Conservation (phyloP, 2,888 invertebrate genomes). For the Bugula neritina region DNA sequence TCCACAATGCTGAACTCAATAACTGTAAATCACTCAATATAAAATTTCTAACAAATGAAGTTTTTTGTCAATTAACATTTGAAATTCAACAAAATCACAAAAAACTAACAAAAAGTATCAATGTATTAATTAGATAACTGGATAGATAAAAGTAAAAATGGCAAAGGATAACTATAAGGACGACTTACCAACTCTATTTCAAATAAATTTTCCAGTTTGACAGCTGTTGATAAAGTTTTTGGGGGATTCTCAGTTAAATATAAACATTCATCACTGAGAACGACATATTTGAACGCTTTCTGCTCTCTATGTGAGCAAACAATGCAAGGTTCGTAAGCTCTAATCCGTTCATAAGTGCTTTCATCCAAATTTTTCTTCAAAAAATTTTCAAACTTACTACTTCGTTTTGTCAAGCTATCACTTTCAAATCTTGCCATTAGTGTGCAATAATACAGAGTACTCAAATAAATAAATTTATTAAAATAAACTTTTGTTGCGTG, state of each 20-base stretch:
- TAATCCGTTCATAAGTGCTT: conserved; percentile 45
- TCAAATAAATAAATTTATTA: no score
- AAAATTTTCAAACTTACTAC: conserved; percentile 50
- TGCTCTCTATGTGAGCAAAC: conserved; percentile 49
- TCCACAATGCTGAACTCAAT: no score
- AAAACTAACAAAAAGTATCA: background rate
- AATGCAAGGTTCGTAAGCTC: conserved; percentile 49
- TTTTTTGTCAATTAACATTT: no score
- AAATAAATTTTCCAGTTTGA: conserved; percentile 42
- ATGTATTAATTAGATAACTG: background rate
- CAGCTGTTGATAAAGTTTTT: conserved; percentile 41
- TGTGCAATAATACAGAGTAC: background rate
- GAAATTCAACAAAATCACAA: background rate
- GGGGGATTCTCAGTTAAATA: conserved; percentile 52
- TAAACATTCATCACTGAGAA: conserved; percentile 48
- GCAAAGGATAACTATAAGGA: background rate
- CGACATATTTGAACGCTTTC: conserved; percentile 48
- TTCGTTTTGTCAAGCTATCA: conserved; percentile 41
- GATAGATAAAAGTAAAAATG: background rate
- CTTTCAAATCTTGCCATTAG: conserved; percentile 40
- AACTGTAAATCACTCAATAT: no score
- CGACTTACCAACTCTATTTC: conserved; percentile 46
- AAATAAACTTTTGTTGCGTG: no score
- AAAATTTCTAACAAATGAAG: no score
- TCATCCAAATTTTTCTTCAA: conserved; percentile 44